These are phyloP conservation scores for Aptenodytes forsteri DNA, from an alignment of 2,113 vertebrate genomes.

Conservation along the genomic window DNA sequence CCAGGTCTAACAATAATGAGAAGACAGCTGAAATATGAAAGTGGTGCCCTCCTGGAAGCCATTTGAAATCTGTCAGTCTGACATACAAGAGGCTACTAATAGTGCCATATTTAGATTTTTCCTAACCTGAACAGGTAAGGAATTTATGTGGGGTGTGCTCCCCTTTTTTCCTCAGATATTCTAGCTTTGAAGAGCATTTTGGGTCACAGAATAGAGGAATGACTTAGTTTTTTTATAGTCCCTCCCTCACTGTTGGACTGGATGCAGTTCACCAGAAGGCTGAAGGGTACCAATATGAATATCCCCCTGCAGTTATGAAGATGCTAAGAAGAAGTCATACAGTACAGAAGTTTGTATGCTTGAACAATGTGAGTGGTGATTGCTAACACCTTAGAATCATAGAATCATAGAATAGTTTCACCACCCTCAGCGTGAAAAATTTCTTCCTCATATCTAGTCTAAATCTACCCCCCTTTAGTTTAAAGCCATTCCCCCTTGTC, in stretches of 20 bases:
- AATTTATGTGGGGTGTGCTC: background rate
- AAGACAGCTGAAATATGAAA: conserved; percentile 16
- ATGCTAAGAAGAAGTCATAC: background rate
- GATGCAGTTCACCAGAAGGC: background rate
- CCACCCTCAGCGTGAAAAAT: no score
- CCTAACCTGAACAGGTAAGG: background rate
- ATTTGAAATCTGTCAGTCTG: background rate
- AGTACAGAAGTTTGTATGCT: background rate
- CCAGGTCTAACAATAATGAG: background rate
- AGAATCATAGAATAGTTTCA: no score
- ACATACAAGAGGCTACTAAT: background rate
- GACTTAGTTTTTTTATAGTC: background rate
- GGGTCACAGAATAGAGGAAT: background rate
- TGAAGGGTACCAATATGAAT: background rate
- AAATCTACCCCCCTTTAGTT: no score
- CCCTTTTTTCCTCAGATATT: background rate
- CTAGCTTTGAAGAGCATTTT: background rate
- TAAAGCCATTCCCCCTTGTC: no score
- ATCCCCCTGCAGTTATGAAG: background rate
- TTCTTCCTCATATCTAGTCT: no score
- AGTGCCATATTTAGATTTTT: background rate
- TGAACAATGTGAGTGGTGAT: background rate
- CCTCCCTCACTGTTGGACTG: background rate
- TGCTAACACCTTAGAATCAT: background rate
- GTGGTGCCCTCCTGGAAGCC: background rate